Percentiles rank a stretch among this genome's conserved stretches.
Conservation (phyloP, 2,797 vertebrate species). For the Cossypha dichroa region DNA sequence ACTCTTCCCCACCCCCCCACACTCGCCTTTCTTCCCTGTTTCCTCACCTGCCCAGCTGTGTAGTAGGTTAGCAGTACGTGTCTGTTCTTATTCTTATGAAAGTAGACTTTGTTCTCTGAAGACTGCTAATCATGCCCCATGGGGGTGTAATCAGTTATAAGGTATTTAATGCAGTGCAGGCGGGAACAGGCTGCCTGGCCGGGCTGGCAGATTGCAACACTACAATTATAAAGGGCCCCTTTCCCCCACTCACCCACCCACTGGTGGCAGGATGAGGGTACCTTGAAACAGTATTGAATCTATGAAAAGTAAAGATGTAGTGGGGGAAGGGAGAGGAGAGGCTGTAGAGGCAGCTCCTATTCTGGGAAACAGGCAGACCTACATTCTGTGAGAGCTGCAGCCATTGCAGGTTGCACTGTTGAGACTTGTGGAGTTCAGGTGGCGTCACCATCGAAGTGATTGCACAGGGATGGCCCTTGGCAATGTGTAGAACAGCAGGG, state of each 20-base stretch:
- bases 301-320: conserved; percentile 55
- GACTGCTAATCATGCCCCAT: conserved; percentile 81
- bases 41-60: conserved; percentile 69
- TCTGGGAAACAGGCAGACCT: conserved; percentile 25
- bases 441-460: background rate
- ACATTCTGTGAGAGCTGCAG: background rate
- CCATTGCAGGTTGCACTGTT: conserved; percentile 1
- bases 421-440: background rate
- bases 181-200: conserved; percentile 77
- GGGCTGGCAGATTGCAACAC: conserved; percentile 79
- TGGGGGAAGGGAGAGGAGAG: conserved; percentile 54
- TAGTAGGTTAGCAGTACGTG: conserved; percentile 72
- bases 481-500: background rate
- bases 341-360: conserved; percentile 38
- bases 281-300: conserved; percentile 44
- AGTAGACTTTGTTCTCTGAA: conserved; percentile 83
- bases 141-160: conserved; percentile 82
- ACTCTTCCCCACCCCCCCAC: background rate
- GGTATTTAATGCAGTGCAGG: conserved; percentile 82
- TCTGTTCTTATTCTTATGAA: conserved; percentile 80
- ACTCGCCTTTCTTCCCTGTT: conserved; percentile 5
- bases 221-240: conserved; percentile 75
- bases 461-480: conserved; percentile 4
- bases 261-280: conserved; percentile 58
- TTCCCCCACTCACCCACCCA: conserved; percentile 66